These are phyloP conservation scores for Sinonovacula constricta DNA, from an alignment of 1,140 invertebrate species.

Conservation along the genomic window DNA sequence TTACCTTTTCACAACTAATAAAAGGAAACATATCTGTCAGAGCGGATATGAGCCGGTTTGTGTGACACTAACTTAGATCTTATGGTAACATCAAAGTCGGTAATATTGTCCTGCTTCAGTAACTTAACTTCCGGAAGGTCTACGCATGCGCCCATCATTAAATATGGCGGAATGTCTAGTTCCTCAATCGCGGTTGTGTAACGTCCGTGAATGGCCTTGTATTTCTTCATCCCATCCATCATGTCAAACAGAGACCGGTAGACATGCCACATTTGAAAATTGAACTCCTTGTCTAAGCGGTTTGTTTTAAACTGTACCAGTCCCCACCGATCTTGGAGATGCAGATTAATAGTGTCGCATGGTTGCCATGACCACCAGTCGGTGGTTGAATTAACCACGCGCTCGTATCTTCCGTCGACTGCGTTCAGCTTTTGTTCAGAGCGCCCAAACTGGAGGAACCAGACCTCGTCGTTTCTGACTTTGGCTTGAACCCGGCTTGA, in stretches of 20 bases:
- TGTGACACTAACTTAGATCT: conserved; percentile 10
- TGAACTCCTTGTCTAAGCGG: conserved; percentile 1
- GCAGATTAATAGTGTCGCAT: conserved; percentile 22
- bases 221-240: conserved; percentile 18
- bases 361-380: conserved; percentile 40
- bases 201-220: background rate
- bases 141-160: conserved; percentile 6
- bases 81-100: conserved; percentile 10
- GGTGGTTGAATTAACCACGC: background rate
- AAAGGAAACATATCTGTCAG: conserved; percentile 22
- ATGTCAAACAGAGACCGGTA: conserved; percentile 17
- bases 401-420: background rate
- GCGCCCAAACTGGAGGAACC: conserved; percentile 31
- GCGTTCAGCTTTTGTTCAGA: conserved; percentile 6
- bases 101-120: background rate
- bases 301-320: conserved; percentile 24
- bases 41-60: background rate
- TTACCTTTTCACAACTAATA: too few species aligned
- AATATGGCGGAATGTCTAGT: conserved; percentile 35
- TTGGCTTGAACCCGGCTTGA: background rate
- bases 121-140: conserved; percentile 10
- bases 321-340: conserved; percentile 30
- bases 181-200: conserved; percentile 12
- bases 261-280: conserved; percentile 27
- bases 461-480: conserved; percentile 1